phyloP scores from a whole-genome alignment of 2,888 invertebrate species.

The Drosophila maculinotata region DNA sequence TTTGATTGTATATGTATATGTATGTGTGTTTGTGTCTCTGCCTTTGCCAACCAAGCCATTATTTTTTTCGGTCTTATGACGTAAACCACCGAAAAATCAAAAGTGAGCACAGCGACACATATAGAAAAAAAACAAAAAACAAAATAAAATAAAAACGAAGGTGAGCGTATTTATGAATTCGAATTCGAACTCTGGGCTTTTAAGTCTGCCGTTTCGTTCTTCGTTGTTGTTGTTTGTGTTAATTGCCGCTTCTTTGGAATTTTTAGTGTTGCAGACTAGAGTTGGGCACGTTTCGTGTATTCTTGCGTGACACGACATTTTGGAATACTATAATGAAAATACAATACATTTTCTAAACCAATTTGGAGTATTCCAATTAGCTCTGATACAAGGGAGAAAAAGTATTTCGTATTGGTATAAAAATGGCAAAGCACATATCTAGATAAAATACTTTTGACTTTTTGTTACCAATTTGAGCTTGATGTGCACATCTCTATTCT shows the following conservation, averaged over 20 bases:
- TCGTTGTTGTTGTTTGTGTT: slow-evolving; percentile 33
- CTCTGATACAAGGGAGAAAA: neutral
- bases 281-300: neutral
- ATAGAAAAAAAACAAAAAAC: slow-evolving; percentile 12
- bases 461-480: no score
- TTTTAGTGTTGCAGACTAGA: slow-evolving; percentile 12
- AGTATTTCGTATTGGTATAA: no score
- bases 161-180: slow-evolving; percentile 63
- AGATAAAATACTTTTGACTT: no score
- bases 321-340: no score
- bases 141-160: slow-evolving; percentile 52
- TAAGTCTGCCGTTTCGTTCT: slow-evolving; percentile 32
- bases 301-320: slow-evolving; percentile 1
- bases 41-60: slow-evolving; percentile 74
- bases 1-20: slow-evolving; percentile 46
- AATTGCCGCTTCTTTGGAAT: slow-evolving; percentile 67
- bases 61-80: slow-evolving; percentile 78
- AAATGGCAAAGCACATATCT: no score
- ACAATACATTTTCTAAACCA: neutral
- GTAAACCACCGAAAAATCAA: slow-evolving; percentile 80
- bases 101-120: slow-evolving; percentile 73
- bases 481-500: slow-evolving; percentile 5
- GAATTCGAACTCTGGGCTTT: slow-evolving; percentile 30
- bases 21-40: slow-evolving; percentile 25
- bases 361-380: neutral